Percentiles rank a stretch among this genome's conserved stretches.
phyloP scores from a whole-genome alignment of 2,797 vertebrate genomes.

The Limosa lapponica region DNA sequence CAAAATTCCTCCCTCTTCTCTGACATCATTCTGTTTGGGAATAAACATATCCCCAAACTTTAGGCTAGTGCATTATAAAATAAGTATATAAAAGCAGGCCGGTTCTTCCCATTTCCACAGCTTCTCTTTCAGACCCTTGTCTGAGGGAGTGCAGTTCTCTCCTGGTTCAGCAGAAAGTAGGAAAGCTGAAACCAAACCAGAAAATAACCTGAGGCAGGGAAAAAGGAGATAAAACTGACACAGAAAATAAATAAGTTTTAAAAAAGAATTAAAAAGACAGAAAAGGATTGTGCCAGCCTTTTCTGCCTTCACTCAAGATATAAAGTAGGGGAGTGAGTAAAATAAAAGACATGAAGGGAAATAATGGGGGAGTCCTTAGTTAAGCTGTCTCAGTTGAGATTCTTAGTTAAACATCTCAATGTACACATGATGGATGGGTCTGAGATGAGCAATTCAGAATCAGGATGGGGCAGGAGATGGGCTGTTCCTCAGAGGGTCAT shows the following conservation, averaged over 20 bases:
- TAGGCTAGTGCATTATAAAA: neutral
- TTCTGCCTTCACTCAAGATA: neutral
- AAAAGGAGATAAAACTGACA: neutral
- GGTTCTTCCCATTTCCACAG: neutral
- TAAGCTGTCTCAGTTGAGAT: neutral
- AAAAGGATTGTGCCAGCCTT: neutral
- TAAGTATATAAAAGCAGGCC: neutral
- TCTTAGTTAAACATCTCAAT: too few relatives aligned
- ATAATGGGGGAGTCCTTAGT: neutral
- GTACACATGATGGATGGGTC: rapidly evolving
- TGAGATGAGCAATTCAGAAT: neutral
- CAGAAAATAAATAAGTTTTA: neutral
- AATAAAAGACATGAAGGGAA: neutral
- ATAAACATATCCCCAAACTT: neutral
- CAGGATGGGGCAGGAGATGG: neutral
- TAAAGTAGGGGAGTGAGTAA: neutral
- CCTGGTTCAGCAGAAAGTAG: neutral
- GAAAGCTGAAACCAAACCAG: conserved; percentile 12
- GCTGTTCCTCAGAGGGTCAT: neutral
- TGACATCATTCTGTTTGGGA: neutral
- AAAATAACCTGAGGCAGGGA: neutral
- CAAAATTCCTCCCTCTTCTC: neutral
- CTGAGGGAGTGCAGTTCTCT: neutral
- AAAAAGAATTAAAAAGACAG: neutral
- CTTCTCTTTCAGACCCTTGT: neutral